These are phyloP conservation scores for Petroica traversi DNA, from an alignment of 2,113 vertebrate species.

Conservation along the genomic window DNA sequence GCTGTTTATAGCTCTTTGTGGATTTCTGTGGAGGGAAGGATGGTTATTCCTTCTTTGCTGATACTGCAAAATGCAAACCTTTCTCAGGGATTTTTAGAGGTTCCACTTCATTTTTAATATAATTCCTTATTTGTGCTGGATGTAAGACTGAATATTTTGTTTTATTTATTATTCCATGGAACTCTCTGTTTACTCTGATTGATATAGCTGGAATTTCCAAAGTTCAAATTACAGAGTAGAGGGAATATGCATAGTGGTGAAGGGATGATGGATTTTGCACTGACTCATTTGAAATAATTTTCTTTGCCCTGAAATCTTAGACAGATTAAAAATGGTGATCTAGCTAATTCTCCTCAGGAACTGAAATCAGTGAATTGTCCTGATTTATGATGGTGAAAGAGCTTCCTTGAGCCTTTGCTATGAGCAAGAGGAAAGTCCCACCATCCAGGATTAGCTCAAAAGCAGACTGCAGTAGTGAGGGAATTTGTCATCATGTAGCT, in stretches of 20 bases:
- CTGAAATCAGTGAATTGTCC: not conserved
- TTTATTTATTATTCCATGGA: conserved; percentile 2
- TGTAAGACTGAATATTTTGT: not conserved
- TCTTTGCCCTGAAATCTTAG: not conserved
- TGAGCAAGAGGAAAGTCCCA: not conserved
- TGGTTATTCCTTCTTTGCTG: not conserved
- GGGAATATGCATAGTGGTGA: not conserved
- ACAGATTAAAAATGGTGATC: not conserved
- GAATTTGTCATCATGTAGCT: not conserved
- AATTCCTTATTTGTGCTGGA: not conserved
- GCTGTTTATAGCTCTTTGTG: not conserved
- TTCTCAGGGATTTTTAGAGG: not conserved
- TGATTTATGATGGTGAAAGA: not conserved
- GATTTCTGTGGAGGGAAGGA: not conserved
- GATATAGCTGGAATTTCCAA: conserved; percentile 1
- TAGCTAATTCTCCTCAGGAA: not conserved
- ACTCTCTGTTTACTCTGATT: not conserved
- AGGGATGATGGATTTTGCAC: not conserved
- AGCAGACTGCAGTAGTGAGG: not conserved
- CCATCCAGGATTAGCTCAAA: not conserved
- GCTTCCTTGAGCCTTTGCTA: not conserved
- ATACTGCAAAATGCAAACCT: not conserved
- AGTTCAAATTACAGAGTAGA: not conserved
- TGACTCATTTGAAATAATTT: not conserved
- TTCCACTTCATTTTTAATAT: not conserved